These are phyloP conservation scores for Orchestia grillus DNA, from an alignment of 1,140 invertebrate species.

Conservation along the genomic window DNA sequence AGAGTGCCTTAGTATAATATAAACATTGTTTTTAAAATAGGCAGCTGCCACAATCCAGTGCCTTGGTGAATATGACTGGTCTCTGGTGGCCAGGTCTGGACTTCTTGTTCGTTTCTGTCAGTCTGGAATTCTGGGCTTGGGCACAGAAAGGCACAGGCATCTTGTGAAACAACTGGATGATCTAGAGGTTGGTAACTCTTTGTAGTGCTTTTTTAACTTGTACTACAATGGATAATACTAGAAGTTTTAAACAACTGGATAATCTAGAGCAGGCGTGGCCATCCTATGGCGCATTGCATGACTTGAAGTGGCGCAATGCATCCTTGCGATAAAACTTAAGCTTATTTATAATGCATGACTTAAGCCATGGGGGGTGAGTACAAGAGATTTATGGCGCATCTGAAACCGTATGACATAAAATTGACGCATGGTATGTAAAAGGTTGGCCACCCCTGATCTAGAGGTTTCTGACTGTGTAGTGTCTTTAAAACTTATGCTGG, in stretches of 20 bases:
- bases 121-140: constrained; percentile 79
- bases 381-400: no score
- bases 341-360: no score
- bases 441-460: no score
- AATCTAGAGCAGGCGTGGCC: no score
- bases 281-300: no score
- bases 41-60: constrained; percentile 71
- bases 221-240: neutral
- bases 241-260: neutral
- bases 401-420: no score
- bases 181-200: constrained; percentile 75
- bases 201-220: neutral
- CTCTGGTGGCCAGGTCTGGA: constrained; percentile 77
- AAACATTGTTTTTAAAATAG: constrained; percentile 66
- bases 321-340: no score
- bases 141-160: constrained; percentile 82
- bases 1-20: neutral
- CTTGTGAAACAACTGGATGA: constrained; percentile 80
- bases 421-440: no score
- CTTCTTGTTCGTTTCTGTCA: constrained; percentile 76
- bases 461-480: no score
- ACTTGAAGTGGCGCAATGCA: no score
- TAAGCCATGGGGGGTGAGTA: no score
- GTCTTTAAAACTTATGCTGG: no score
- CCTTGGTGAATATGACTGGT: constrained; percentile 81